These are phyloP conservation scores for Agrotis exclamationis DNA, from an alignment of 2,888 invertebrate species.

Conservation along the genomic window DNA sequence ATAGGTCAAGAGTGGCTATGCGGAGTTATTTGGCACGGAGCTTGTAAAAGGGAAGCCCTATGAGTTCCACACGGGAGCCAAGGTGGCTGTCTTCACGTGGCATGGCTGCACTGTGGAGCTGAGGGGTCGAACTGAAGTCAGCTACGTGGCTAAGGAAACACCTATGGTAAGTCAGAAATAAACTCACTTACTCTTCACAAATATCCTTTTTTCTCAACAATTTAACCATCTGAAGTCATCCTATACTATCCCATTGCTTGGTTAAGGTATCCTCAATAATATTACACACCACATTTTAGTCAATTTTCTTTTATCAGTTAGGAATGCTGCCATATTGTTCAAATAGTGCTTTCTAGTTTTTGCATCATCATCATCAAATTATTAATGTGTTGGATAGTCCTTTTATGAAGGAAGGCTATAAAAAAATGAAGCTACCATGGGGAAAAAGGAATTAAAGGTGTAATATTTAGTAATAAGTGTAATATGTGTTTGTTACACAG, in stretches of 20 bases:
- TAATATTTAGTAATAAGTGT: too few relatives aligned
- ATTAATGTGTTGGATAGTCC: too few relatives aligned
- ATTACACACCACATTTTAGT: not conserved
- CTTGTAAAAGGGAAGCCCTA: conserved; percentile 98
- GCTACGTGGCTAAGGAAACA: conserved; percentile 98
- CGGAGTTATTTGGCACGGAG: conserved; percentile 99
- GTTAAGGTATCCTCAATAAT: not conserved
- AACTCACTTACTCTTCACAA: not conserved
- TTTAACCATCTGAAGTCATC: not conserved
- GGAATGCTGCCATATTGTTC: not conserved
- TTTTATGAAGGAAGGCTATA: too few relatives aligned
- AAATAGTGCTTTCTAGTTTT: not conserved
- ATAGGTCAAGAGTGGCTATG: conserved; percentile 96
- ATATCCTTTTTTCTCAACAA: not conserved
- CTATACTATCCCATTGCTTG: not conserved
- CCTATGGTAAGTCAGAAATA: conserved; percentile 93
- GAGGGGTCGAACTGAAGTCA: conserved; percentile 97
- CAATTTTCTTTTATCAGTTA: not conserved
- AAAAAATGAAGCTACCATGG: too few relatives aligned
- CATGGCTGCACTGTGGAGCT: conserved; percentile 97
- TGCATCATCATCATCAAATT: too few relatives aligned
- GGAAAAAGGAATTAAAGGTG: too few relatives aligned
- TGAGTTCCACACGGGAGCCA: conserved; percentile 96
- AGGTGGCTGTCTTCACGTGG: conserved; percentile 99
- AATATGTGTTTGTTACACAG: too few relatives aligned